phyloP scores from a whole-genome alignment of 2,113 vertebrate genomes.

The Pterocles orientalis region DNA sequence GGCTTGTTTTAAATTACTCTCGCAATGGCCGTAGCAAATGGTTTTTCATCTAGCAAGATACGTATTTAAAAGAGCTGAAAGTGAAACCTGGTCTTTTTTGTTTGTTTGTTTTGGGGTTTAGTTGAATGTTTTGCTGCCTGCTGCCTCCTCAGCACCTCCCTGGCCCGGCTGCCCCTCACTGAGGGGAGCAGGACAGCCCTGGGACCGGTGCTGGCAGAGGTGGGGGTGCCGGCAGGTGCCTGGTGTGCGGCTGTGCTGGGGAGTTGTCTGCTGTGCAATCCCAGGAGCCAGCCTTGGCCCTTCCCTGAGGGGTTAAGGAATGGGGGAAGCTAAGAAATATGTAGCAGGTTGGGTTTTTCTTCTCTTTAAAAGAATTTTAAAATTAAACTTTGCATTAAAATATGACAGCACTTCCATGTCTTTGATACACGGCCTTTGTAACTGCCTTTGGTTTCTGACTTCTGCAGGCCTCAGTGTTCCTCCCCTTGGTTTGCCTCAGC shows the following conservation, averaged over 20 bases:
- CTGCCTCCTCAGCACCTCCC: not conserved
- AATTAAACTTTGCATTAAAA: slow-evolving; percentile 34
- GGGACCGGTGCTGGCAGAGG: not conserved
- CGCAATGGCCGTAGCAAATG: not conserved
- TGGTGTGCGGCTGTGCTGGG: not conserved
- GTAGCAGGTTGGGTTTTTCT: not conserved
- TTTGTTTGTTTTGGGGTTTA: not conserved
- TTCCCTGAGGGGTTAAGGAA: not conserved
- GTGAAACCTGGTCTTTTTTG: not conserved
- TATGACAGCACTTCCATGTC: not conserved
- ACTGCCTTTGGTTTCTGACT: not conserved
- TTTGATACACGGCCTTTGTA: not conserved
- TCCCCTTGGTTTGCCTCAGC: not conserved
- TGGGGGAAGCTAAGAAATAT: not conserved
- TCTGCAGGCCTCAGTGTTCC: not conserved
- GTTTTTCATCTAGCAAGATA: not conserved
- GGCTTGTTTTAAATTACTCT: not conserved
- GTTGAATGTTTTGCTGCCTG: not conserved
- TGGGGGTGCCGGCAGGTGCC: not conserved
- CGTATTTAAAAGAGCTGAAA: not conserved
- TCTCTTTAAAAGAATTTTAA: not conserved
- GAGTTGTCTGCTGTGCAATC: not conserved
- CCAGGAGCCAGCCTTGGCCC: not conserved
- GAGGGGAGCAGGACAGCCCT: no score
- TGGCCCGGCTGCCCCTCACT: not conserved